Evolutionary conservation across 2,113 vertebrate genomes (phyloP).

Genomic region (Pluvianellus socialis): DNA sequence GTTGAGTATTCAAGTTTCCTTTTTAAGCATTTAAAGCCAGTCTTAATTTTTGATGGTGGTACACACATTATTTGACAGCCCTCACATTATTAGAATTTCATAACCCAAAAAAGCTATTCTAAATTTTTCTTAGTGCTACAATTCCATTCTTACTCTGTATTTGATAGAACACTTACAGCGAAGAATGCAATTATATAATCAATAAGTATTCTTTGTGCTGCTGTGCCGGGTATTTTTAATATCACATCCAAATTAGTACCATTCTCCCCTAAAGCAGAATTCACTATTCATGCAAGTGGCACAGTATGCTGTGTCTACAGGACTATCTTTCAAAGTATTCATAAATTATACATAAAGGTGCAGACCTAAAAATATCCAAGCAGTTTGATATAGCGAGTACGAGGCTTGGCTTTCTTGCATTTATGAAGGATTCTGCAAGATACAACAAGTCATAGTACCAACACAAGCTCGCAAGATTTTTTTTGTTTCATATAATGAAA

Average conservation of each 20-base stretch:
- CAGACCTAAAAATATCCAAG: constrained; percentile 38
- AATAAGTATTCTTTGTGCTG: not conserved
- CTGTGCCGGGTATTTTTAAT: not conserved
- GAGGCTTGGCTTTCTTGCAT: not conserved
- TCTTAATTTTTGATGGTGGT: not conserved
- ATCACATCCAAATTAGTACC: not conserved
- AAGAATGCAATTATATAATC: not conserved
- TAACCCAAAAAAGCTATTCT: not conserved
- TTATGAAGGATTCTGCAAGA: not conserved
- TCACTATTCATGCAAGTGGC: not conserved
- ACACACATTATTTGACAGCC: not conserved
- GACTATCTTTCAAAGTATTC: constrained; percentile 15
- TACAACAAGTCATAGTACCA: not conserved
- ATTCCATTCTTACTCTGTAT: not conserved
- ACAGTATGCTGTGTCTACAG: not conserved
- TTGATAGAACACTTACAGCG: not conserved
- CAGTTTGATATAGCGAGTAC: not conserved
- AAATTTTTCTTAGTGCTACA: not conserved
- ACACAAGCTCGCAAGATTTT: not conserved
- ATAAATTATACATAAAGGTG: constrained; percentile 40
- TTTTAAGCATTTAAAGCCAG: not conserved
- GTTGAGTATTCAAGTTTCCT: not conserved
- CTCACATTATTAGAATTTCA: not conserved
- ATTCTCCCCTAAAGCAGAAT: not conserved
- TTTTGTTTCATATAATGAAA: not conserved